Evolutionary conservation across 2,888 invertebrate species (phyloP).

Genomic region (Carcina quercana): DNA sequence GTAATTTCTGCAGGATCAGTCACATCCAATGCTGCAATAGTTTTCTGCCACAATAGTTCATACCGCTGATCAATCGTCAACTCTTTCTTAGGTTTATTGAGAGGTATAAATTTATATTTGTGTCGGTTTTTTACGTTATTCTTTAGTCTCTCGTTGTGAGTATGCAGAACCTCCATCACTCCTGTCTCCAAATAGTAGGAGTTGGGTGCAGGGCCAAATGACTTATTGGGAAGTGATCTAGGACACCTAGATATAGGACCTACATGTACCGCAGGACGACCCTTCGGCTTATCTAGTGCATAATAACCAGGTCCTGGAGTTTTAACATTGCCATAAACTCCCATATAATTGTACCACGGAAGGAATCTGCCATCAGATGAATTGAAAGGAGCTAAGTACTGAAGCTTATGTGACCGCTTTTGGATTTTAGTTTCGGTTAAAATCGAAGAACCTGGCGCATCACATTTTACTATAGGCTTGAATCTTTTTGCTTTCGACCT

Average conservation of each 20-base stretch:
- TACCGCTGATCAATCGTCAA: too few species aligned
- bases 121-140: conserved; percentile 35
- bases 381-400: conserved; percentile 41
- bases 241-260: conserved; percentile 40
- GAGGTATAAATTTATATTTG: too few species aligned
- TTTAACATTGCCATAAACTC: conserved; percentile 29
- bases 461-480: conserved; percentile 26
- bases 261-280: conserved; percentile 35
- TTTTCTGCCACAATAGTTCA: too few species aligned
- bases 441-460: conserved; percentile 43
- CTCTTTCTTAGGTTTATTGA: too few species aligned
- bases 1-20: too few species aligned
- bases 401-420: conserved; percentile 23
- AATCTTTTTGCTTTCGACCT: conserved; percentile 47
- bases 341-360: conserved; percentile 50
- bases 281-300: conserved; percentile 31
- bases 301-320: conserved; percentile 53
- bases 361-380: conserved; percentile 48
- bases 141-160: conserved; percentile 43
- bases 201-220: conserved; percentile 42
- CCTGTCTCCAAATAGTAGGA: conserved; percentile 36
- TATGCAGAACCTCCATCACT: conserved; percentile 42
- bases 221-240: conserved; percentile 29
- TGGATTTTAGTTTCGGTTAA: conserved; percentile 19
- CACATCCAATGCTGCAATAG: too few species aligned